phyloP scores from a whole-genome alignment of 2,113 vertebrate species.

The Hymenochirus boettgeri region DNA sequence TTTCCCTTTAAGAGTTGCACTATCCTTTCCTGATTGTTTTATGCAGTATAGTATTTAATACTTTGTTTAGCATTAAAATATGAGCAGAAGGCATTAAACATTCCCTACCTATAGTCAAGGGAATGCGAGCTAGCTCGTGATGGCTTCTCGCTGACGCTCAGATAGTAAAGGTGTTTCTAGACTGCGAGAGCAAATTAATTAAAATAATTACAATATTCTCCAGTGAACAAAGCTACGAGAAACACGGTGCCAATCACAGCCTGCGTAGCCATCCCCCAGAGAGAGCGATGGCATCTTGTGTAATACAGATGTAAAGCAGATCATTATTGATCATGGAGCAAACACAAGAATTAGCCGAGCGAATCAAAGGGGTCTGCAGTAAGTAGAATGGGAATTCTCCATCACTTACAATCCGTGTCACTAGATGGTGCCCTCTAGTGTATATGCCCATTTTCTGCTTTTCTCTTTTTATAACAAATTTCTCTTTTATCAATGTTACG shows the following conservation, averaged over 20 bases:
- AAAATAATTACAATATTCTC: constrained; percentile 21
- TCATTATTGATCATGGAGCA: constrained; percentile 34
- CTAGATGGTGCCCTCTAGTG: too few species aligned
- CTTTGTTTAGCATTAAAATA: too few species aligned
- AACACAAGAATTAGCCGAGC: constrained; percentile 20
- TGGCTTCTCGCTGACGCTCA: background rate
- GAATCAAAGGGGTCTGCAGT: constrained; percentile 20
- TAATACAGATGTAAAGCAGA: constrained; percentile 33
- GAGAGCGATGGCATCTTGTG: constrained; percentile 7
- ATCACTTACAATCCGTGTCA: constrained; percentile 31
- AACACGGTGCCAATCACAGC: constrained; percentile 24
- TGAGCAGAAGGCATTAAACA: too few species aligned
- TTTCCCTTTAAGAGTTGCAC: too few species aligned
- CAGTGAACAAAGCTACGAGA: background rate
- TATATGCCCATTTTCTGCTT: too few species aligned
- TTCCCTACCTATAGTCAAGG: too few species aligned
- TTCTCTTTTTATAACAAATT: too few species aligned
- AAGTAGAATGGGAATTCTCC: constrained; percentile 20
- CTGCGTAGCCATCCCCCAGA: constrained; percentile 1
- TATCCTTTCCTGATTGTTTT: too few species aligned
- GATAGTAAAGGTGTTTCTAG: background rate
- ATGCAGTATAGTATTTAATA: too few species aligned
- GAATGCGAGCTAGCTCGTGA: background rate
- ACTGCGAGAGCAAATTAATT: constrained; percentile 6
- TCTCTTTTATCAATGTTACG: too few species aligned